These are phyloP conservation scores for Excalfactoria chinensis DNA, from an alignment of 2,113 vertebrate genomes.

Conservation along the genomic window DNA sequence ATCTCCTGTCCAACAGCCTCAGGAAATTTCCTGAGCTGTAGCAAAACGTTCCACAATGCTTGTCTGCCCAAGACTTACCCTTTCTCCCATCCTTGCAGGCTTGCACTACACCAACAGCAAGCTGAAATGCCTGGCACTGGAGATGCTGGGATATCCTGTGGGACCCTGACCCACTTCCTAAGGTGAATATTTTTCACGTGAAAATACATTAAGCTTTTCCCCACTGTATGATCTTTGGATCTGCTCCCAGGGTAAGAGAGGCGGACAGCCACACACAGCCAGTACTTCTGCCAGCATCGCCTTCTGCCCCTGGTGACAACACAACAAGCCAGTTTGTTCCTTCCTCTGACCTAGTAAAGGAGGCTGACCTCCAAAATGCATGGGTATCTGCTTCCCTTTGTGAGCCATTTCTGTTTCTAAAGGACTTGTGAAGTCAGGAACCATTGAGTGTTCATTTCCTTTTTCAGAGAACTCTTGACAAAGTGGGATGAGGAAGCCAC, in stretches of 20 bases:
- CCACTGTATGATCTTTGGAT: not conserved
- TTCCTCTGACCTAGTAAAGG: not conserved
- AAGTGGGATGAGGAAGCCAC: not conserved
- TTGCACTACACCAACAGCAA: not conserved
- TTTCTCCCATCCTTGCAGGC: not conserved
- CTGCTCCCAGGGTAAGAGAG: not conserved
- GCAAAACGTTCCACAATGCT: not conserved
- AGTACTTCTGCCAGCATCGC: not conserved
- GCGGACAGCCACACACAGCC: not conserved
- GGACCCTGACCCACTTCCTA: not conserved
- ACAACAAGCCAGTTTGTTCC: not conserved
- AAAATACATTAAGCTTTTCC: not conserved
- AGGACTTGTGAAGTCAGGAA: not conserved
- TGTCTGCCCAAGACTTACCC: not conserved
- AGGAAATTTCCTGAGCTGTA: not conserved
- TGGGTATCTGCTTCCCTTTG: not conserved
- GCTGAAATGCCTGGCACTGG: accelerated
- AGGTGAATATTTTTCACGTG: not conserved
- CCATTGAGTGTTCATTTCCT: not conserved
- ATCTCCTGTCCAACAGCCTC: not conserved
- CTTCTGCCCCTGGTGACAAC: not conserved
- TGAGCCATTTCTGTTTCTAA: not conserved
- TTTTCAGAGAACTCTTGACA: not conserved
- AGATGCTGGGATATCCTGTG: not conserved
- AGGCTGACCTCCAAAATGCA: not conserved